These are phyloP conservation scores for Salvelinus fontinalis DNA, from an alignment of 2,113 vertebrate species.

Conservation along the genomic window DNA sequence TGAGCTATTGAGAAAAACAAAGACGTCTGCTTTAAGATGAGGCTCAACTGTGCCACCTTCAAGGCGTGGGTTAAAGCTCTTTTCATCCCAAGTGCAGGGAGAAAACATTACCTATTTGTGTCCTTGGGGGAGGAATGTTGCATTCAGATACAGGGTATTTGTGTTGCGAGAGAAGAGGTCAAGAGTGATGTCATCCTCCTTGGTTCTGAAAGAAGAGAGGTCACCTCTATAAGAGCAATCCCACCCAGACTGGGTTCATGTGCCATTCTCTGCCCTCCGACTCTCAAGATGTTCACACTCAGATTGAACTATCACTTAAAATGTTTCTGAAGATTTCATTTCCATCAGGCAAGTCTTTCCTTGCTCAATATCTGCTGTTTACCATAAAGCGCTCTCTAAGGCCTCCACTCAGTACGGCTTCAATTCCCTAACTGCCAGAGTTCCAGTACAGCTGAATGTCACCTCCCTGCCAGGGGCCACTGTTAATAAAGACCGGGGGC, in stretches of 20 bases:
- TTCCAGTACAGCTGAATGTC: slow-evolving; percentile 13
- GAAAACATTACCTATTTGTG: slow-evolving; percentile 39
- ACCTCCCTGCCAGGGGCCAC: slow-evolving; percentile 6
- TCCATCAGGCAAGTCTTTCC: slow-evolving; percentile 2
- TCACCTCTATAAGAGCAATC: slow-evolving; percentile 48
- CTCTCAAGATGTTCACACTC: no score
- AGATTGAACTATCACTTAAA: background rate
- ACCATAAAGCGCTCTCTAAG: background rate
- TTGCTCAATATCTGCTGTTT: slow-evolving; percentile 19
- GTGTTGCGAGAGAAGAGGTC: slow-evolving; percentile 30
- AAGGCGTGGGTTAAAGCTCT: slow-evolving; percentile 40
- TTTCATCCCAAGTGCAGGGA: slow-evolving; percentile 29
- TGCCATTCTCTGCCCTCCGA: no score
- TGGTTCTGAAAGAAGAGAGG: slow-evolving; percentile 35
- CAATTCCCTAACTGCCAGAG: slow-evolving; percentile 17
- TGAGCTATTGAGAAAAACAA: slow-evolving; percentile 10
- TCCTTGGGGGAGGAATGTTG: slow-evolving; percentile 46
- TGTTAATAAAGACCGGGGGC: slow-evolving; percentile 28
- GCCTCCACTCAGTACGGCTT: slow-evolving; percentile 10
- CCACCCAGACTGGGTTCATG: slow-evolving; percentile 8
- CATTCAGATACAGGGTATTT: slow-evolving; percentile 29
- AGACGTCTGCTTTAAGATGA: slow-evolving; percentile 27
- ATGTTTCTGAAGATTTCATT: slow-evolving; percentile 23
- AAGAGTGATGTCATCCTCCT: slow-evolving; percentile 32
- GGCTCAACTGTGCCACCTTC: slow-evolving; percentile 24